phyloP scores from a whole-genome alignment of 2,797 vertebrate species.

The Urocyon cinereoargenteus region DNA sequence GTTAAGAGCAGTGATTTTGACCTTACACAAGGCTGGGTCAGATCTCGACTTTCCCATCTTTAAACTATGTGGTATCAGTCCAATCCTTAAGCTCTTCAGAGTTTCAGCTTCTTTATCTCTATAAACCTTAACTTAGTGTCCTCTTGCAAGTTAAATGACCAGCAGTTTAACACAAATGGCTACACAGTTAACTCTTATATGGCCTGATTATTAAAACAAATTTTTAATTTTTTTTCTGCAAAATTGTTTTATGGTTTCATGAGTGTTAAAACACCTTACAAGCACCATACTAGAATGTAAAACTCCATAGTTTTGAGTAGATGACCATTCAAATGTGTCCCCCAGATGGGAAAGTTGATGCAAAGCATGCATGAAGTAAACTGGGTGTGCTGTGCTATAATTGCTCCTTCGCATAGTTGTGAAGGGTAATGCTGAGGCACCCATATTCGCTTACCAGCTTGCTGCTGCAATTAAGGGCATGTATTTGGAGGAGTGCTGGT shows the following conservation, averaged over 20 bases:
- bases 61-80: neutral
- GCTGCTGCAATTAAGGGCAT: neutral
- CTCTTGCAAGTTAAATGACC: neutral
- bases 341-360: neutral
- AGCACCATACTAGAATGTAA: neutral
- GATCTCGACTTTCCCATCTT: neutral
- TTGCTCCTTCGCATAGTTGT: neutral
- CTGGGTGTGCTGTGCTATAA: neutral
- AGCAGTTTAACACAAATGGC: neutral
- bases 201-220: neutral
- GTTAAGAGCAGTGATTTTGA: neutral
- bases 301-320: neutral
- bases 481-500: neutral
- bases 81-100: neutral
- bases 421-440: neutral
- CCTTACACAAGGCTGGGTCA: neutral
- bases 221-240: conserved; percentile 22
- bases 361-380: neutral
- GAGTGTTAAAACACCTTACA: neutral
- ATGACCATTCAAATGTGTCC: neutral
- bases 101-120: neutral
- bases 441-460: neutral
- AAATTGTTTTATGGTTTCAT: neutral
- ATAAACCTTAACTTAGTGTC: neutral
- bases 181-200: neutral